phyloP scores from a whole-genome alignment of 2,888 invertebrate species.

The Molanna angustata region DNA sequence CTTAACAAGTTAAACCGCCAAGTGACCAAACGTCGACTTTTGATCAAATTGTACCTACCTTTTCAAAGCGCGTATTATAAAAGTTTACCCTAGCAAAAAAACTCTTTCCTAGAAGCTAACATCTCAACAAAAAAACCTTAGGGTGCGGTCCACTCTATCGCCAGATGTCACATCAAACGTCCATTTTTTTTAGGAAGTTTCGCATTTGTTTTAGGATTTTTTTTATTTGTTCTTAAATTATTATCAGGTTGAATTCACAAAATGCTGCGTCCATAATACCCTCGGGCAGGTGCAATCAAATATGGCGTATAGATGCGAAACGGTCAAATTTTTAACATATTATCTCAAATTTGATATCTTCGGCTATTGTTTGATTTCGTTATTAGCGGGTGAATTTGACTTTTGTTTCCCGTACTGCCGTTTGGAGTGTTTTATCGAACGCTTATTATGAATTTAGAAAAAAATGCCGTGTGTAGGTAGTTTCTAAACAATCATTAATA shows the following conservation, averaged over 20 bases:
- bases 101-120: constrained; percentile 1
- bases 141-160: constrained; percentile 15
- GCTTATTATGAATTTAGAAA: too few species aligned
- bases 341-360: not conserved
- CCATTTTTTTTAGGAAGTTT: constrained; percentile 23
- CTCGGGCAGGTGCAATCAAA: constrained; percentile 17
- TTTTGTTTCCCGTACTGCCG: too few species aligned
- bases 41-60: not conserved
- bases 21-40: not conserved
- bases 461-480: too few species aligned
- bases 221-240: constrained; percentile 10
- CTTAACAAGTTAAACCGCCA: too few species aligned
- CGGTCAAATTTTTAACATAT: constrained; percentile 3
- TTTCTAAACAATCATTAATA: too few species aligned
- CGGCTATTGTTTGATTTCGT: constrained; percentile 6
- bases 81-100: constrained; percentile 11
- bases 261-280: not conserved
- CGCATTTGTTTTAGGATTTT: constrained; percentile 29
- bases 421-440: too few species aligned
- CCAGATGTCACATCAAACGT: constrained; percentile 19
- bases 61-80: constrained; percentile 2
- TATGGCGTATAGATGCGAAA: constrained; percentile 19
- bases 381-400: constrained; percentile 12
- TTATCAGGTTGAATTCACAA: too few species aligned
- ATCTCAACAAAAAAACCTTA: constrained; percentile 8